These are phyloP conservation scores for Brachionus calyciflorus DNA, from an alignment of 1,140 invertebrate species.

Conservation along the genomic window DNA sequence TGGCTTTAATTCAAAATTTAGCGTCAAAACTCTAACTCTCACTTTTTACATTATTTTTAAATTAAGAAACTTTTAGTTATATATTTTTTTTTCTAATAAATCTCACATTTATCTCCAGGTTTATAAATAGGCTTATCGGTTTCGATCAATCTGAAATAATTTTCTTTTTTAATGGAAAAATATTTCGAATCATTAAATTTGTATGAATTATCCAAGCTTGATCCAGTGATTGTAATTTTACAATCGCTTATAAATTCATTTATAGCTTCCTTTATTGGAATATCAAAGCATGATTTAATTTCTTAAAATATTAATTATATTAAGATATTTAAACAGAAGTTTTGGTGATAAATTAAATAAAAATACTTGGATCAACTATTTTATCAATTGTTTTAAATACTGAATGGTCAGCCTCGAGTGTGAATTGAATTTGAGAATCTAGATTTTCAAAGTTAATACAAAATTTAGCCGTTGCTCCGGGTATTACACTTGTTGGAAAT, in stretches of 20 bases:
- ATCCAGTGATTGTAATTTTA: background rate
- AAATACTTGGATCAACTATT: slow-evolving; percentile 10
- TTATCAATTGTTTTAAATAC: background rate
- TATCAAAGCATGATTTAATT: background rate
- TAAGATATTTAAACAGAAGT: background rate
- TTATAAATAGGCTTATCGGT: slow-evolving; percentile 43
- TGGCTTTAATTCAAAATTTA: slow-evolving; percentile 13
- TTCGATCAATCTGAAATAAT: slow-evolving; percentile 33
- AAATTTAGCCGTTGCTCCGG: slow-evolving; percentile 15
- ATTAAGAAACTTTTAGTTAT: background rate
- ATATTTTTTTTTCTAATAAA: background rate
- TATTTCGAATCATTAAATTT: slow-evolving; percentile 15
- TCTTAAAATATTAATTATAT: background rate
- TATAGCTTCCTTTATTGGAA: background rate
- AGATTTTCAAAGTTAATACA: slow-evolving; percentile 31
- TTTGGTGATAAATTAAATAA: background rate
- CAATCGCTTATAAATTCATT: background rate
- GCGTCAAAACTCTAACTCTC: slow-evolving; percentile 21
- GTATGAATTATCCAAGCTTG: background rate
- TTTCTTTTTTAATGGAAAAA: background rate
- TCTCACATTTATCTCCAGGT: slow-evolving; percentile 29
- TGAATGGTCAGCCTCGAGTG: background rate
- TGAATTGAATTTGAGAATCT: background rate
- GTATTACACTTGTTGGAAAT: slow-evolving; percentile 28
- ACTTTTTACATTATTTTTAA: slow-evolving; percentile 2